Percentiles rank a stretch among this genome's conserved stretches.
phyloP scores from a whole-genome alignment of 2,888 invertebrate genomes.

The Amitus sp. region DNA sequence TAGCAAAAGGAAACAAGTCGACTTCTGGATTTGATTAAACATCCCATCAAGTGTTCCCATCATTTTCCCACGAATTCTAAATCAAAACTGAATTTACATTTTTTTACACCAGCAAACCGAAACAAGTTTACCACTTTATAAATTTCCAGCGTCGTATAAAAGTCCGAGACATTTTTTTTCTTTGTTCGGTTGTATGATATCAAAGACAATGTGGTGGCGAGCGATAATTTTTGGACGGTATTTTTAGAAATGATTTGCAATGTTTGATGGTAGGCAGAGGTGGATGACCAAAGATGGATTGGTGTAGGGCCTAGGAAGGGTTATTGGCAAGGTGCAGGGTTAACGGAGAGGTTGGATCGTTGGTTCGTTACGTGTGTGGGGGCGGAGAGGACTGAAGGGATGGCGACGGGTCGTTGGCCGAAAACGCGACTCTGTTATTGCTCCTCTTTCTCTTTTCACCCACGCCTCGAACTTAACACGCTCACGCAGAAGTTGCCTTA shows the following conservation, averaged over 20 bases:
- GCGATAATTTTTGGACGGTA: slow-evolving; percentile 9
- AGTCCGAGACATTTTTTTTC: too few relatives aligned
- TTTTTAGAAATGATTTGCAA: slow-evolving; percentile 11
- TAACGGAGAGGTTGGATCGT: slow-evolving; percentile 17
- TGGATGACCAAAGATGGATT: slow-evolving; percentile 11
- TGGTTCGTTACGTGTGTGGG: slow-evolving; percentile 18
- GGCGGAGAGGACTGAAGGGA: slow-evolving; percentile 53
- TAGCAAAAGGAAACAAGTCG: too few relatives aligned
- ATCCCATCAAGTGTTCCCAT: too few relatives aligned
- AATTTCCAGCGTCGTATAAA: too few relatives aligned
- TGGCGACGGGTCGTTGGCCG: slow-evolving; percentile 64
- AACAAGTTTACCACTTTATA: too few relatives aligned
- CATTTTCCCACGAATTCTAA: too few relatives aligned
- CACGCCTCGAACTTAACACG: slow-evolving; percentile 49
- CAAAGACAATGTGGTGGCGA: not conserved
- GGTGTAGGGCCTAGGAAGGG: slow-evolving; percentile 18
- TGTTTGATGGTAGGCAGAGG: slow-evolving; percentile 14
- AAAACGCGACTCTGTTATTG: slow-evolving; percentile 64
- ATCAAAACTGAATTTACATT: too few relatives aligned
- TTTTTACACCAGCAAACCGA: too few relatives aligned
- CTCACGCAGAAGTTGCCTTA: slow-evolving; percentile 39
- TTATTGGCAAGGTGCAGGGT: slow-evolving; percentile 28
- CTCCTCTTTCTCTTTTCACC: slow-evolving; percentile 47
- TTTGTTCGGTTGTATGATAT: too few relatives aligned
- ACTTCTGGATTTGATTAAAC: too few relatives aligned